Evolutionary conservation across 1,140 invertebrate species (phyloP).

Genomic region (Chironomus tepperi): DNA sequence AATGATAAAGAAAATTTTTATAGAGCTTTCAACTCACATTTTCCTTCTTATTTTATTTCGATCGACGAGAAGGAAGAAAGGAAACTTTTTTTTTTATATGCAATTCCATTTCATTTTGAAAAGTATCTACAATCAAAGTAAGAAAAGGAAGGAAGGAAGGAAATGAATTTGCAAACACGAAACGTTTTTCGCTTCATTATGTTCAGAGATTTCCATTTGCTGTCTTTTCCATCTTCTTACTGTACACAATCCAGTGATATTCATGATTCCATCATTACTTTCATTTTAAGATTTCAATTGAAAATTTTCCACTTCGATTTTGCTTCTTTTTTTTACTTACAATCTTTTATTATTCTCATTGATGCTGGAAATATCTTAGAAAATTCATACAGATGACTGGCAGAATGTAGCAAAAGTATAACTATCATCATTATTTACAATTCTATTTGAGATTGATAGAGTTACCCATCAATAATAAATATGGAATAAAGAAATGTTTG

Average conservation of each 20-base stretch:
- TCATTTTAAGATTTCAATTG: not conserved
- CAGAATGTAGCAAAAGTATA: not conserved
- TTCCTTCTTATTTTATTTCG: too few relatives aligned
- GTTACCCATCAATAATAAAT: not conserved
- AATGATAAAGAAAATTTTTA: too few relatives aligned
- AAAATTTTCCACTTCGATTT: not conserved
- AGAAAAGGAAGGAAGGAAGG: not conserved
- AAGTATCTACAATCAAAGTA: too few relatives aligned
- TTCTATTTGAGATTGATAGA: constrained; percentile 8
- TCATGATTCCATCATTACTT: constrained; percentile 1
- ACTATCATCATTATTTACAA: constrained; percentile 20
- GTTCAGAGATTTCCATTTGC: not conserved
- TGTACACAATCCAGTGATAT: not conserved
- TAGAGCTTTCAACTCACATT: too few relatives aligned
- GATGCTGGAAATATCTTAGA: not conserved
- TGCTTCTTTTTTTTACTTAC: not conserved
- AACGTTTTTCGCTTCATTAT: constrained; percentile 21
- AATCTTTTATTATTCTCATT: too few relatives aligned
- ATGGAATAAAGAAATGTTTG: too few relatives aligned
- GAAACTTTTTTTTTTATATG: too few relatives aligned
- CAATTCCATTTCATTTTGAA: too few relatives aligned
- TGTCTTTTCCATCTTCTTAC: not conserved
- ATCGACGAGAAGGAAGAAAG: too few relatives aligned
- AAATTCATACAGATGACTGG: not conserved
- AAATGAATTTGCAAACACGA: constrained; percentile 20